Evolutionary conservation across 2,113 vertebrate genomes (phyloP).

Genomic region (Brevimyrus niger): DNA sequence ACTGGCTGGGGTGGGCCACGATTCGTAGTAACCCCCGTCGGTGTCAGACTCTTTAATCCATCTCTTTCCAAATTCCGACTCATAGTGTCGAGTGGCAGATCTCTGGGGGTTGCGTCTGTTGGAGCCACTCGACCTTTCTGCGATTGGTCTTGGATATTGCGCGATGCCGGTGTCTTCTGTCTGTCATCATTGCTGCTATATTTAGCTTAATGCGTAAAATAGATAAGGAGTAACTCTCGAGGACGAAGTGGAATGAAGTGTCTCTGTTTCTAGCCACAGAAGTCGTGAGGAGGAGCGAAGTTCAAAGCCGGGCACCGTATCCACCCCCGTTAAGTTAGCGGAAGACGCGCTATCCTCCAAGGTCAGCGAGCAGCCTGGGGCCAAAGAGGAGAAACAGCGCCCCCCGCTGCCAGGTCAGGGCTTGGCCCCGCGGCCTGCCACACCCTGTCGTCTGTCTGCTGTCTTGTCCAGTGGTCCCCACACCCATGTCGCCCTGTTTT

Average conservation of each 20-base stretch:
- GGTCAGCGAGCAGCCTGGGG: constrained; percentile 66
- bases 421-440: neutral
- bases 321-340: constrained; percentile 15
- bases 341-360: constrained; percentile 54
- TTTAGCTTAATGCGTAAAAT: neutral
- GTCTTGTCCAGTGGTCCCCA: neutral
- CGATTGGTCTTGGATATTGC: neutral
- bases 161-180: neutral
- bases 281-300: constrained; percentile 17
- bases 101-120: neutral
- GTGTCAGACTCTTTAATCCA: neutral
- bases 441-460: constrained; percentile 1
- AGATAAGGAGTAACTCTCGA: neutral
- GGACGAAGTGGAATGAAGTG: neutral
- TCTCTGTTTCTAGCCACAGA: constrained; percentile 24
- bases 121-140: neutral
- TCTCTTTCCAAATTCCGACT: neutral
- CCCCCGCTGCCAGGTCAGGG: constrained; percentile 81
- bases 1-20: neutral
- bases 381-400: constrained; percentile 73
- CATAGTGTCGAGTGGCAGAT: neutral
- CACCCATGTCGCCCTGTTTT: neutral
- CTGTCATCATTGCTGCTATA: neutral
- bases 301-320: constrained; percentile 14
- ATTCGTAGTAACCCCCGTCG: neutral